Conservation (phyloP, 2,888 invertebrate genomes). For the Melinaea marsaeus region DNA sequence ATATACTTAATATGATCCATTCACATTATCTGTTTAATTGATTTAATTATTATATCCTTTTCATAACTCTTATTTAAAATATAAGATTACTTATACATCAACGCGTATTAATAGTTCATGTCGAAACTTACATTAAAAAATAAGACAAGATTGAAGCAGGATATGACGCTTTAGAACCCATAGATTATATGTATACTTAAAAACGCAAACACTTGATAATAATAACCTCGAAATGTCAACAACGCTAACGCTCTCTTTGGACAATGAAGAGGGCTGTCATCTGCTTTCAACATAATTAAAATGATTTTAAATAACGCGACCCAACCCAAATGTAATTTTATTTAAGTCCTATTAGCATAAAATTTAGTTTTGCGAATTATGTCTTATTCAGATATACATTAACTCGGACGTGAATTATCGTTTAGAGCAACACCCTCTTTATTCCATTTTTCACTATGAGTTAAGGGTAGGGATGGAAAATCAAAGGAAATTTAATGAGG, state of each 20-base stretch:
- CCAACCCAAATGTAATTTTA: slow-evolving; percentile 69
- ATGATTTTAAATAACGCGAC: slow-evolving; percentile 75
- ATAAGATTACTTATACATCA: too few relatives aligned
- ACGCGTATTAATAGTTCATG: too few relatives aligned
- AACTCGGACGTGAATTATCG: slow-evolving; percentile 64
- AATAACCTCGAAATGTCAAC: slow-evolving; percentile 46
- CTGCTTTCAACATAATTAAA: slow-evolving; percentile 79
- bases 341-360: slow-evolving; percentile 73
- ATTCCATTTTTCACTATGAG: slow-evolving; percentile 62
- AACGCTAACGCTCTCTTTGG: slow-evolving; percentile 26
- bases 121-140: too few relatives aligned
- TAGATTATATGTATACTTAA: background rate
- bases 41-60: too few relatives aligned
- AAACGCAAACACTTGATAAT: slow-evolving; percentile 25
- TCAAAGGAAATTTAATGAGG: slow-evolving; percentile 40
- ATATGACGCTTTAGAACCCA: too few relatives aligned
- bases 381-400: slow-evolving; percentile 59
- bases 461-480: slow-evolving; percentile 42
- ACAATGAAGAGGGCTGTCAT: slow-evolving; percentile 78
- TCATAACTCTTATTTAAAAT: too few relatives aligned
- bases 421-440: slow-evolving; percentile 60
- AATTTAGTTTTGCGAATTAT: slow-evolving; percentile 76
- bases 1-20: too few relatives aligned
- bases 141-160: too few relatives aligned
- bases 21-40: too few relatives aligned